Percentiles rank a stretch among this genome's conserved stretches.
phyloP scores from a whole-genome alignment of 1,140 invertebrate genomes.

The Drosophila repletoides region DNA sequence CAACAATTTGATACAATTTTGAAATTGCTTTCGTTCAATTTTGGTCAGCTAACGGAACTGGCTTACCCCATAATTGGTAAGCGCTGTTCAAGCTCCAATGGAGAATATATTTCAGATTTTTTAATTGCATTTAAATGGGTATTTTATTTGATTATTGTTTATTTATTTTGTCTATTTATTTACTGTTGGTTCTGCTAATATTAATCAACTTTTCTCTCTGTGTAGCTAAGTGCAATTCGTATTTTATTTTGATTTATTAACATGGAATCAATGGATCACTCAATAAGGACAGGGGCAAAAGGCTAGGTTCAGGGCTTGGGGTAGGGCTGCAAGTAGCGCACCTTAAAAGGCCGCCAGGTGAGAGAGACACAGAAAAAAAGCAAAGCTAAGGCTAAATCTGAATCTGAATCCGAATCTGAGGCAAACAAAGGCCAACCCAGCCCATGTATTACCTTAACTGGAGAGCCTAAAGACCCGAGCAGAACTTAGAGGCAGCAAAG shows the following conservation, averaged over 20 bases:
- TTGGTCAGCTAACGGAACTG: neutral
- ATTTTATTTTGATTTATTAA: slow-evolving; percentile 32
- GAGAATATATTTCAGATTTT: no score
- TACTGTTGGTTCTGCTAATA: no score
- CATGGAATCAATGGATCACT: slow-evolving; percentile 24
- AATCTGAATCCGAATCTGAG: neutral
- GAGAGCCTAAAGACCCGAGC: slow-evolving; percentile 1
- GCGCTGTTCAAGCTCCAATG: no score
- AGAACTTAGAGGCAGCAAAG: no score
- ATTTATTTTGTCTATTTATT: neutral
- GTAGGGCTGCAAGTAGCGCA: slow-evolving; percentile 12
- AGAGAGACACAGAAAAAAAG: neutral
- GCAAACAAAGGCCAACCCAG: slow-evolving; percentile 35
- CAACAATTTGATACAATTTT: slow-evolving; percentile 61
- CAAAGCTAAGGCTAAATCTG: neutral
- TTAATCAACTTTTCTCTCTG: no score
- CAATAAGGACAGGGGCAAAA: slow-evolving; percentile 7
- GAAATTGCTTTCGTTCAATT: slow-evolving; percentile 47
- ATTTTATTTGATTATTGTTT: neutral
- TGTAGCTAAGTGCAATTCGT: neutral
- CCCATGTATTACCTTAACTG: slow-evolving; percentile 33
- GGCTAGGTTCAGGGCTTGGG: neutral
- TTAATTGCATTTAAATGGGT: no score
- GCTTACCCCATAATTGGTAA: slow-evolving; percentile 38
- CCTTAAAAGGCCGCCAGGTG: slow-evolving; percentile 37